Evolutionary conservation across 2,888 invertebrate genomes (phyloP), one percentile per base, ranked within the genome.

Genomic region (Idaea dimidiata): DNA sequence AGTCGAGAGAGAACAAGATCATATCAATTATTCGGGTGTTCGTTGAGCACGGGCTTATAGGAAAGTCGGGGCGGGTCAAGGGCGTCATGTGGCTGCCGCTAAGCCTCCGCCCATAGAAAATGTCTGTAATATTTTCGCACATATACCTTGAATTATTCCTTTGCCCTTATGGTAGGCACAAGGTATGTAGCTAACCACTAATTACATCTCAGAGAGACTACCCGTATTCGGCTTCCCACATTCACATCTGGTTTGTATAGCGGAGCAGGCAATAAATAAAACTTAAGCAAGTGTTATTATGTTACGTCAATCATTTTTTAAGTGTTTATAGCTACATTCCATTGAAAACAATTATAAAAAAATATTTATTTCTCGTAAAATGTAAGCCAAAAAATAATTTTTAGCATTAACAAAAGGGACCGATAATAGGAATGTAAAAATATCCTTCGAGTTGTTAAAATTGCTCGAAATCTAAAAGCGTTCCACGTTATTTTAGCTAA

Each of bases 41-140:
- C 63, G 66, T 69, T 72, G 63, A 75, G 75, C 74, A 72, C 73
- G 73, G 74, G 80, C 43, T 43, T 43, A 43, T 78, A 78, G 76
- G 72, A n/a, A 76, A 71, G 62, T 61, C 66, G 73, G 61, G 72
- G 43, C 24, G 75, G 86, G 88, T 89, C 88, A 89, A 89, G 89
- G 88, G 80, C 87, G 78, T 59, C 71, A 64, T 70, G 80, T 76
- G 80, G 75, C 79, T 79, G 76, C 75, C 74, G 73, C 79, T 74
- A 75, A 73, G 71, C 16, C 16, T 55, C 79, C 76, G 73, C 68
- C 66, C 73, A 69, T 69, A 64, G 71, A 66, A 66, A 67, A 71
- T 63, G 71, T 65, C 77, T 76, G 70, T 71, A 72, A 75, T 73
- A 72, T 73, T 72, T 70, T 71, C 76, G 72, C 77, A 79, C 80